phyloP scores from a whole-genome alignment of 2,797 vertebrate species.

The Dicrostonyx torquatus region DNA sequence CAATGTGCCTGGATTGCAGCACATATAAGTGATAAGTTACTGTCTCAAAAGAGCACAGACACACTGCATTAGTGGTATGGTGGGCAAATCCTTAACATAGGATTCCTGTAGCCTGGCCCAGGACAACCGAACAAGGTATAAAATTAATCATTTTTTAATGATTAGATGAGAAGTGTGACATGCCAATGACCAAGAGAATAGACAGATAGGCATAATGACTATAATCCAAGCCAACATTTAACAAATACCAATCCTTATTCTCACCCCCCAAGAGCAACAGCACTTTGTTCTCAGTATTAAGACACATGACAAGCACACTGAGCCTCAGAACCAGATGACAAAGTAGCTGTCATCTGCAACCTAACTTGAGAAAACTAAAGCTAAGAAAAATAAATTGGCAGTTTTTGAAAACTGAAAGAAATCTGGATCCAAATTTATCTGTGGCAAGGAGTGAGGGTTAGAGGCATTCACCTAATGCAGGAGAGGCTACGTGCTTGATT shows the following conservation, averaged over 20 bases:
- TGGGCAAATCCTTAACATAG: background rate
- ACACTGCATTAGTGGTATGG: background rate
- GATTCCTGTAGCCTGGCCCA: background rate
- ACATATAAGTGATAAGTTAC: background rate
- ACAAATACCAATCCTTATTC: background rate
- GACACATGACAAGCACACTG: background rate
- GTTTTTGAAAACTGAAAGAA: background rate
- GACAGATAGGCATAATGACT: background rate
- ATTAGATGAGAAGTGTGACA: background rate
- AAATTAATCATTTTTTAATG: background rate
- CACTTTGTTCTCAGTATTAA: background rate
- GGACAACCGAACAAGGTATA: background rate
- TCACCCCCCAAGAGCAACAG: background rate
- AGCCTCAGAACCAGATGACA: background rate
- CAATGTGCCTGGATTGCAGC: background rate
- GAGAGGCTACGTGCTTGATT: background rate
- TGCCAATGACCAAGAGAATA: background rate
- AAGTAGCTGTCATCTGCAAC: background rate
- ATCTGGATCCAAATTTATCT: slow-evolving; percentile 16
- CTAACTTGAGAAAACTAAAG: background rate
- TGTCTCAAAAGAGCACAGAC: background rate
- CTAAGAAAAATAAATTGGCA: background rate
- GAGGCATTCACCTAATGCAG: background rate
- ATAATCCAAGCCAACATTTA: background rate
- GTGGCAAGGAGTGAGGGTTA: background rate